phyloP scores from a whole-genome alignment of 2,888 invertebrate genomes.

The Idaea straminata region DNA sequence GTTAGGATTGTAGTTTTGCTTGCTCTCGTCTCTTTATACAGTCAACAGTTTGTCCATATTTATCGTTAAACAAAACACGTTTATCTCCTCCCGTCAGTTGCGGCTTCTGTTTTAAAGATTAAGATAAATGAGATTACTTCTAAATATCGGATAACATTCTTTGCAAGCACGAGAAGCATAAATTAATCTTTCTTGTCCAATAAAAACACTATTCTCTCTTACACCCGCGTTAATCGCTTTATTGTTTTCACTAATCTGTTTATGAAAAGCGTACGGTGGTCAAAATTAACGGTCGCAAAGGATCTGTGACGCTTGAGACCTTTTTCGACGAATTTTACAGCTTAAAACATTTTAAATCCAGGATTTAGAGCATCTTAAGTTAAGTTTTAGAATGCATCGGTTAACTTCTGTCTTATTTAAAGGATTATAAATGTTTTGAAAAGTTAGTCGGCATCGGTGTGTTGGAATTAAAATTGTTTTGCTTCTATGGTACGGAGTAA shows the following conservation, averaged over 20 bases:
- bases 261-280: background rate
- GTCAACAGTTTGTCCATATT: background rate
- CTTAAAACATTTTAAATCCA: background rate
- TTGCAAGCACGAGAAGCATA: background rate
- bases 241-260: background rate
- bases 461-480: background rate
- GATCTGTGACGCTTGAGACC: background rate
- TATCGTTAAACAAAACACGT: background rate
- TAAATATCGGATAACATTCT: background rate
- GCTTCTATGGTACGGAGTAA: background rate
- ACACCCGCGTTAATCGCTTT: background rate
- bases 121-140: background rate
- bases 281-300: background rate
- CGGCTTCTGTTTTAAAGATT: background rate
- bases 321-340: background rate
- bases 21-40: background rate
- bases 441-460: background rate
- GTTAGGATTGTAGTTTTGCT: background rate
- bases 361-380: background rate
- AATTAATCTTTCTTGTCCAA: constrained; percentile 1
- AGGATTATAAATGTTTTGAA: background rate
- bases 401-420: background rate
- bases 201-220: background rate
- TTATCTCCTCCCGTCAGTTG: background rate
- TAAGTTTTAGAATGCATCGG: background rate